Evolutionary conservation across 2,113 vertebrate genomes (phyloP), one percentile per base, ranked within the genome.

Genomic region (Otus sunia): DNA sequence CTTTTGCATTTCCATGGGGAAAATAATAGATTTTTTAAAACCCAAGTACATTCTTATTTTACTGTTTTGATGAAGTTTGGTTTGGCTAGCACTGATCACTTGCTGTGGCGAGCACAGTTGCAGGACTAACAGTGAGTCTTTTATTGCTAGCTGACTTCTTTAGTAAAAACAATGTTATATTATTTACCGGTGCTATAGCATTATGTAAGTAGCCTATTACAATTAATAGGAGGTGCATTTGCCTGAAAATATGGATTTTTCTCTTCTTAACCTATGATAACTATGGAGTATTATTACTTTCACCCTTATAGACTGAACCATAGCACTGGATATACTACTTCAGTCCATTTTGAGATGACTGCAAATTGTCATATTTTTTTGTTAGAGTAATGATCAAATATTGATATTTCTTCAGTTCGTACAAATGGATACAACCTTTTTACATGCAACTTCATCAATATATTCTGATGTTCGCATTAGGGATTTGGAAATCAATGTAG

Each of bases 401-500:
- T 98, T 98, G 98, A 98, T 97, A 94, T 98, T 98, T 97, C 97
- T 97, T 97, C 93, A 91, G 86, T 95, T 98, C 97, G 96, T 98
- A 98, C 96, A 98, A 98, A 98, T 98, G 96, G 83, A 97, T 97
- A 96, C 96, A 98, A 97, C 95, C 93, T 95, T 97, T 96, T 95
- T 91, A 92, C 96, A 96, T 47, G 55, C 67, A 97, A 83, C 90
- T 97, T 97, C 92, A 97, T 98, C 98, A 98, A 98, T 98, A 97
- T 96, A 97, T 95, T 97, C 97, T 98, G 97, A 98, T 98, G 98
- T 97, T 98, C 98, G 89, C 98, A 98, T 98, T 98, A 98, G 94
- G 96, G 97, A 98, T 98, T 98, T 98, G 97, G 97, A 98, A 98
- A 98, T 98, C 98, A 98, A 98, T 98, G 94, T 96, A 89, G 96